Base-by-base conservation (phyloP, 2,797 vertebrate genomes). In the Mus spretus region DNA sequence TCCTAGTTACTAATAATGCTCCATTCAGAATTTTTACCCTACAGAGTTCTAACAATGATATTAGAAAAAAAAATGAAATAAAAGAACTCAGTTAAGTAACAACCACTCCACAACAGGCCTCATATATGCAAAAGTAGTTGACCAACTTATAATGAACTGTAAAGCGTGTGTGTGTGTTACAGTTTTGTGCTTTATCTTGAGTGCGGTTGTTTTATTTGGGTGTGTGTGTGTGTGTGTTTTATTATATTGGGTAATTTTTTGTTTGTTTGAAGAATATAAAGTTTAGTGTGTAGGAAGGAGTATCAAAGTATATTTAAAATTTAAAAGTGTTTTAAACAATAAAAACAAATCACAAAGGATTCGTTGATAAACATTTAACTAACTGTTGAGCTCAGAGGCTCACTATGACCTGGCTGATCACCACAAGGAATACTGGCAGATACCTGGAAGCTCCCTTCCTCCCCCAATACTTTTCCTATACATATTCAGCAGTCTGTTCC, bases 381-480 rank as follows among this genome's bases (percentile, higher is more conserved):
- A 63, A 44, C 15, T 7, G n/a, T 19, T 37, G n/a, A 8, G 6
- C 34, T 57, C 17, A 2, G 22, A 72, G 61, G 20, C 47, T 72
- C 10, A 12, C 7, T 44, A 9, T 28, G 34, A 17, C 20, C 1
- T 0, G 14, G 22, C 17, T 84, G 5, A 6, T 63, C 7, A 57
- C 1, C 8, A 50, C 10, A 8, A 13, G 5, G 28, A 2, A 20
- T 34, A 13, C 10, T 37, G 6, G 13, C 17, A 47, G 40, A 37
- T 34, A 61, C 22, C 0, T 14, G 20, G 4, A n/a, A n/a, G 10
- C 14, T 47, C 28, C 13, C 0, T 4, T 2, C 20, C 10, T 15
- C 50, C 37, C 37, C 20, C 14, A 28, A 19, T 6, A 63, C 37
- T 26, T 44, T 26, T 19, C 40, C 1, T 81, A 24, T 80, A 14